phyloP scores from a whole-genome alignment of 2,113 vertebrate genomes.

The Capra hircus region DNA sequence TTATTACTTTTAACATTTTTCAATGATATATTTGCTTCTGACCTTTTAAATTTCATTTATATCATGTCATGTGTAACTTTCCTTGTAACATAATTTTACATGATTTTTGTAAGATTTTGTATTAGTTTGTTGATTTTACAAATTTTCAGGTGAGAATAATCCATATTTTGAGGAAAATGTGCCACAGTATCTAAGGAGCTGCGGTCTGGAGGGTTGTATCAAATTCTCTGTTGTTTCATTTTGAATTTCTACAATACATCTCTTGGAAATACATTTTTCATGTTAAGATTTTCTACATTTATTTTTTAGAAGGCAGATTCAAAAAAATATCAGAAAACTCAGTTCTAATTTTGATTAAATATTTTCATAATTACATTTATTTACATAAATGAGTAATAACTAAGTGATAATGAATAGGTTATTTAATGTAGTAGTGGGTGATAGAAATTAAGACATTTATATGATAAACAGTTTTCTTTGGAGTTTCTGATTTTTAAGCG shows the following conservation, averaged over 20 bases:
- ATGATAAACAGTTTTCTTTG: neutral
- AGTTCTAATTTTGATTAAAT: neutral
- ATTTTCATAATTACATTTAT: conserved; percentile 5
- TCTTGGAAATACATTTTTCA: neutral
- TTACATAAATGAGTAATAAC: neutral
- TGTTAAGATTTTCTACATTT: neutral
- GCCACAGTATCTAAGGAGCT: neutral
- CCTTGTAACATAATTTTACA: neutral
- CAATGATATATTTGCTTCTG: neutral
- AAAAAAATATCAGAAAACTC: neutral
- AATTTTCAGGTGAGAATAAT: neutral
- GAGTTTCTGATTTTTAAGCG: neutral
- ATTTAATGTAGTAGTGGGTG: neutral
- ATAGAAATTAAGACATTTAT: neutral
- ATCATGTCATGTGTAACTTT: neutral
- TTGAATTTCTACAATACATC: neutral
- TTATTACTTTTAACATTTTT: neutral
- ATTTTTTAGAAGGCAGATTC: neutral
- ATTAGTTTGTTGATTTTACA: neutral
- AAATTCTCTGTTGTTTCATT: neutral
- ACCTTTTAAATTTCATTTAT: neutral
- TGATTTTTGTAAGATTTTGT: neutral
- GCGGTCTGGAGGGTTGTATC: neutral
- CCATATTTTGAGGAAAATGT: neutral
- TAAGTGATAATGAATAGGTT: neutral